Conservation (phyloP, 2,888 invertebrate species). For the Philaethria dido region DNA sequence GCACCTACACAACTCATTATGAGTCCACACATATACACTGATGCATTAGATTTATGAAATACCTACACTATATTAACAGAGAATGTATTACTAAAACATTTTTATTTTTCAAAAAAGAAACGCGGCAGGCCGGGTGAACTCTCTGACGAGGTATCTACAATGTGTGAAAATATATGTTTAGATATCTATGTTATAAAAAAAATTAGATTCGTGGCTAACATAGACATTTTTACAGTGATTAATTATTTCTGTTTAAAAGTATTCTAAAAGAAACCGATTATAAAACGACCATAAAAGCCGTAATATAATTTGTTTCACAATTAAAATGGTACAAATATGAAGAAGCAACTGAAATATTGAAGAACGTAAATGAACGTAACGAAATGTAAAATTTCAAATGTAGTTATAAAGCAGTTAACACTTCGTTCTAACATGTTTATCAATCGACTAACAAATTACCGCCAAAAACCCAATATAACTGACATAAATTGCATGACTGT, state of each 20-base stretch:
- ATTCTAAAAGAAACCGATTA: conserved; percentile 42
- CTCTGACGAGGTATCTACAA: conserved; percentile 86
- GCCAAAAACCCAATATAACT: conserved; percentile 33
- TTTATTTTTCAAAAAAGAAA: conserved; percentile 86
- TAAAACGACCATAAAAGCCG: conserved; percentile 38
- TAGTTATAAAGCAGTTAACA: conserved; percentile 57
- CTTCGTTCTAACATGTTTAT: conserved; percentile 63
- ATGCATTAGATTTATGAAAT: conserved; percentile 48
- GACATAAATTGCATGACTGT: conserved; percentile 30
- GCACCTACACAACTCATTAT: conserved; percentile 23
- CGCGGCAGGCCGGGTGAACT: conserved; percentile 92
- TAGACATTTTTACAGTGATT: conserved; percentile 73
- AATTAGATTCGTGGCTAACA: conserved; percentile 80
- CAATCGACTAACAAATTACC: conserved; percentile 44
- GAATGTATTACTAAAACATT: conserved; percentile 78
- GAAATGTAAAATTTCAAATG: conserved; percentile 31
- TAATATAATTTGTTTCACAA: conserved; percentile 46
- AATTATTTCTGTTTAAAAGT: conserved; percentile 55
- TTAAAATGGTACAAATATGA: conserved; percentile 24
- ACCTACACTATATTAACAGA: conserved; percentile 66
- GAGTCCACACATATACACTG: conserved; percentile 32
- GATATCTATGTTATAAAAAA: conserved; percentile 73
- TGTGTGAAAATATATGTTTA: conserved; percentile 81
- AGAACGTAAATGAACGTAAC: neutral
- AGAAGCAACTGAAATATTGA: conserved; percentile 17